Conservation (phyloP, 2,888 invertebrate species). For the Omphaloscelis lunosa region DNA sequence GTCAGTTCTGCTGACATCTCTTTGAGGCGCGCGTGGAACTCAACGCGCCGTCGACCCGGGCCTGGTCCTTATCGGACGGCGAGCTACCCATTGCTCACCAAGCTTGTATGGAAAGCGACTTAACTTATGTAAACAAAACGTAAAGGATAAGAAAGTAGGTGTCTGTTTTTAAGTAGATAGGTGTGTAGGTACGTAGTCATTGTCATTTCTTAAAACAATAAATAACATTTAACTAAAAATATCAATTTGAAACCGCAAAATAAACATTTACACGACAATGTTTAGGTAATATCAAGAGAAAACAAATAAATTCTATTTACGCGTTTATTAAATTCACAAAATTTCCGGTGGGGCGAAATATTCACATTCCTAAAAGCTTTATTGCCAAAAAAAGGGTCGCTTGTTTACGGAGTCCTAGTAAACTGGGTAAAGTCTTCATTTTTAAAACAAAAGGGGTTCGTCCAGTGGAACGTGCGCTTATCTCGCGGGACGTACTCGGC, state of each 20-base stretch:
- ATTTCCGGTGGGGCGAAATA: constrained; percentile 73
- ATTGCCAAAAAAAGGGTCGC: constrained; percentile 76
- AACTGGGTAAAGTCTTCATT: constrained; percentile 74
- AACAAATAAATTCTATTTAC: constrained; percentile 65
- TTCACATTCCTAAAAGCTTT: constrained; percentile 79
- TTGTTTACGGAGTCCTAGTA: constrained; percentile 72
- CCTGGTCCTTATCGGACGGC: too few species aligned
- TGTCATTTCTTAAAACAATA: neutral
- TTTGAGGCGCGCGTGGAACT: too few species aligned
- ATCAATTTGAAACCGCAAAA: constrained; percentile 24
- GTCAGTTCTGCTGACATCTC: too few species aligned
- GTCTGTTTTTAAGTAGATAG: neutral
- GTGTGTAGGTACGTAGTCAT: too few species aligned
- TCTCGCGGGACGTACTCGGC: constrained; percentile 69
- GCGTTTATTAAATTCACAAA: constrained; percentile 73
- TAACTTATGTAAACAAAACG: neutral
- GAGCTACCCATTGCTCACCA: too few species aligned
- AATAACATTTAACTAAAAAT: constrained; percentile 8
- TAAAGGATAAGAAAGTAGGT: neutral
- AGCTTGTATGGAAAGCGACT: neutral
- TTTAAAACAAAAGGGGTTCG: constrained; percentile 74
- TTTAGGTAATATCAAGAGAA: constrained; percentile 45
- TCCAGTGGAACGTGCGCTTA: constrained; percentile 65
- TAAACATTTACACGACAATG: constrained; percentile 43
- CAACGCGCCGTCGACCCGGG: too few species aligned